Evolutionary conservation across 2,113 vertebrate genomes (phyloP).

Genomic region (Oreotrochilus melanogaster): DNA sequence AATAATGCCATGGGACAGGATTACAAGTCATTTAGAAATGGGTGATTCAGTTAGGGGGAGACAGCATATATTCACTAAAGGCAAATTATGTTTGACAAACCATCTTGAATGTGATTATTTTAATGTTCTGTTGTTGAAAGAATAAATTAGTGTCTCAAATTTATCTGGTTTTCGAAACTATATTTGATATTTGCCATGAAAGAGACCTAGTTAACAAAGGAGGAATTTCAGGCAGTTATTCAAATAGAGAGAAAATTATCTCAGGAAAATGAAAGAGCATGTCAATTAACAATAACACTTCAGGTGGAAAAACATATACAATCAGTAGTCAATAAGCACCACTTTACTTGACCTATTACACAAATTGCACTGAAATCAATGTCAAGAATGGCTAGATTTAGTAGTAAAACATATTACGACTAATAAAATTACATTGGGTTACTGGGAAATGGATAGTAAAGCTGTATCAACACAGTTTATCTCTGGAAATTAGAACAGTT

Average conservation of each 20-base stretch:
- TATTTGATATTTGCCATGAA: constrained; percentile 11
- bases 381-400: constrained; percentile 53
- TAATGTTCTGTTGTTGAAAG: not conserved
- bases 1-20: constrained; percentile 50
- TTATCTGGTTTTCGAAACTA: constrained; percentile 45
- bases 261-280: constrained; percentile 50
- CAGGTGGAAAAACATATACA: constrained; percentile 61
- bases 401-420: constrained; percentile 13
- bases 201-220: not conserved
- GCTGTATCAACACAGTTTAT: not conserved
- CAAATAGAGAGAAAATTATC: constrained; percentile 47
- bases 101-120: constrained; percentile 26
- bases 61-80: not conserved
- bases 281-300: constrained; percentile 57
- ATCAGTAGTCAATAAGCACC: constrained; percentile 64
- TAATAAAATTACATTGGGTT: not conserved
- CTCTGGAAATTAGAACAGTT: constrained; percentile 7
- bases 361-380: constrained; percentile 61
- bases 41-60: constrained; percentile 22
- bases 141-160: not conserved
- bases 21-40: constrained; percentile 37
- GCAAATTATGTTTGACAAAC: constrained; percentile 45
- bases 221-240: not conserved
- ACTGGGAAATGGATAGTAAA: constrained; percentile 1
- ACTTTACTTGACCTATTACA: constrained; percentile 59